Percentiles rank a stretch among this genome's conserved stretches.
Conservation (phyloP, 2,113 vertebrate species). For the Amblyopsis rosae region DNA sequence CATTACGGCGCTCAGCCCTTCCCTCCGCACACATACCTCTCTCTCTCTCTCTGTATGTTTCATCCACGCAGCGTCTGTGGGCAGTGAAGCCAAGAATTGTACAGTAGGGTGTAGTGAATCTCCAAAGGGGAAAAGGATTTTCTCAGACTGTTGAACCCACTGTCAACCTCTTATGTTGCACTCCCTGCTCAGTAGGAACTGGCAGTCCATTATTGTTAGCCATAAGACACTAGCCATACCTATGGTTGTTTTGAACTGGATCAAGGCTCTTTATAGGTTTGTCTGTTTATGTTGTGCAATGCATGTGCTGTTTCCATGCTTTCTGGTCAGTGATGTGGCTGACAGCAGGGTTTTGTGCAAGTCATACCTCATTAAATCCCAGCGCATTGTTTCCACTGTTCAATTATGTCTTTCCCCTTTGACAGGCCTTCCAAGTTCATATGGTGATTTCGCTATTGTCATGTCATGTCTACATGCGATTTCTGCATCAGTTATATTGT, state of each 20-base stretch:
- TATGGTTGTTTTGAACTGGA: too few species aligned
- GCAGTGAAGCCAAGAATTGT: background rate
- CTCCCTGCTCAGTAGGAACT: too few species aligned
- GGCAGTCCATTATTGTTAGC: too few species aligned
- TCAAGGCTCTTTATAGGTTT: conserved; percentile 73
- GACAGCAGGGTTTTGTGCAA: background rate
- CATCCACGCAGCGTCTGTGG: background rate
- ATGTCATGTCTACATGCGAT: conserved; percentile 24
- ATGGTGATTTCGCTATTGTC: background rate
- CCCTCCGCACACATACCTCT: conserved; percentile 4
- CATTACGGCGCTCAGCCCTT: background rate
- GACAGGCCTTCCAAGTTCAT: conserved; percentile 15
- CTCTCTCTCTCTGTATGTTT: background rate
- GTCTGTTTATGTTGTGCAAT: conserved; percentile 67
- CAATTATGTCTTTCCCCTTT: background rate
- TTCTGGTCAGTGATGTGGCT: conserved; percentile 10
- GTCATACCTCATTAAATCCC: too few species aligned
- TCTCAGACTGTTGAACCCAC: too few species aligned
- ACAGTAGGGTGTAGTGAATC: too few species aligned
- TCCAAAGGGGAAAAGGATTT: too few species aligned
- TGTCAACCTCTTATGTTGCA: too few species aligned
- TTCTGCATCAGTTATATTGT: conserved; percentile 6
- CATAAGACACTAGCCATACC: too few species aligned
- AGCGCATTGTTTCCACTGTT: too few species aligned
- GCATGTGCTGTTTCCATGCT: conserved; percentile 38